Evolutionary conservation across 2,888 invertebrate species (phyloP), one percentile per base, ranked within the genome.

Genomic region (Chorisops tibialis): DNA sequence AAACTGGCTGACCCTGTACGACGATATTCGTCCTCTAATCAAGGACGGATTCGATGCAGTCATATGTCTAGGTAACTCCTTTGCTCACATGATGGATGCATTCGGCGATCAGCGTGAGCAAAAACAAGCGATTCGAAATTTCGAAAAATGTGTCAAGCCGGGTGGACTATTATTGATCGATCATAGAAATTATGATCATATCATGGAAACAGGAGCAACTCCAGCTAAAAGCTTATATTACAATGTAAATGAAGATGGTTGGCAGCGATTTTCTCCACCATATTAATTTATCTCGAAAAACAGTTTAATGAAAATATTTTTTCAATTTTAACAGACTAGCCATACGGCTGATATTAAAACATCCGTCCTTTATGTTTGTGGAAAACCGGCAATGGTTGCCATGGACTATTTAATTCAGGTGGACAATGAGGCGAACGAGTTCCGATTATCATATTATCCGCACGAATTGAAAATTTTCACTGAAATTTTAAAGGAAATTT

Each of bases 31-130:
- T 52, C 70, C 79, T 1, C 79, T 85, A 66, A 71, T 85, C 1
- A 83, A 81, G 3, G 82, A 81, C 11, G 85, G 87, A 59, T 94
- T 92, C 73, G 94, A 94, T 79, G 93, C 93, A 0, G 91, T 94
- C 24, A 87, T 94, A 66, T 93, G 93, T 73, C 80, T 94, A 54
- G 94, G 94, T 47, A 94, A 94, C 77, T 93, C 93, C 1, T 94
- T 94, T 75, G 92, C 94, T 59, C 94, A 94, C 79, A 83, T 94
- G 71, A 83, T 91, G 68, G 93, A 93, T 72, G 83, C 86, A 59
- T 85, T 79, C 68, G 90, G 89, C 0, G 90, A 92, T 76, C 91
- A 91, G 75, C 79, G 87, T 14, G 86, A 89, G 66, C 92, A 92
- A 78, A 87, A 82, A 80, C 83, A 83, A 79, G 93, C 93, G 7